Base-by-base conservation (phyloP, 1,140 invertebrate species). In the Magallana angulata region DNA sequence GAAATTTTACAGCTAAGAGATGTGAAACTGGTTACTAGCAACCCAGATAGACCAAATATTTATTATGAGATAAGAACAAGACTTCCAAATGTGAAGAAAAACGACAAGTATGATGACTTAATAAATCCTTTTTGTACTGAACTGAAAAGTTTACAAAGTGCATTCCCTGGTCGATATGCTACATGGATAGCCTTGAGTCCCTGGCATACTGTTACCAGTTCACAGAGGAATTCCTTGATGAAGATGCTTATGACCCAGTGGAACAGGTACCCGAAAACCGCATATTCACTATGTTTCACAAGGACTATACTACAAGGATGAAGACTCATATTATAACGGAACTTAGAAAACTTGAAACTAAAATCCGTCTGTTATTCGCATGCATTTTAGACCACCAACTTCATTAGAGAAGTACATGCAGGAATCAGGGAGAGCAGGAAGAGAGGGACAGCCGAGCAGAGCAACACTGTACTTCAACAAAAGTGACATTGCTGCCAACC, bases 381-480 rank as follows among this genome's bases (percentile, higher is more conserved):
- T 89, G 16, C 88, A 89, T 64, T 87, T 68, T 57, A 11, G 60
- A 30, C 76, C 88, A 64, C 85, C 85, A 62, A 89, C 88, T 11
- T 82, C 85, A 64, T 83, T 83, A 24, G 85, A 89, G 57, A 86
- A 89, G 64, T 89, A 86, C 56, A 57, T 84, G 7, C 88, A 89
- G 64, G 88, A 89, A 81, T 87, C 82, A 7, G 88, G 88, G n/a
- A 62, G 88, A 58, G 85, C 88, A 59, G 88, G 88, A 57, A 82
- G 88, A 71, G 58, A n/a, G 84, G 88, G 88, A 56, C 80, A 89
- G 81, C 48, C 6, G 8, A 7, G 83, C 18, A 16, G 18, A 30
- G 84, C 85, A 16, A n/a, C 68, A 4, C 18, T 89, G 18, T 89
- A 83, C 68, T 89, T 60, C 18, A 89, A 86, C 62, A 89, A 86